Evolutionary conservation across 1,140 invertebrate species (phyloP).

Genomic region (Calephelis nemesis): DNA sequence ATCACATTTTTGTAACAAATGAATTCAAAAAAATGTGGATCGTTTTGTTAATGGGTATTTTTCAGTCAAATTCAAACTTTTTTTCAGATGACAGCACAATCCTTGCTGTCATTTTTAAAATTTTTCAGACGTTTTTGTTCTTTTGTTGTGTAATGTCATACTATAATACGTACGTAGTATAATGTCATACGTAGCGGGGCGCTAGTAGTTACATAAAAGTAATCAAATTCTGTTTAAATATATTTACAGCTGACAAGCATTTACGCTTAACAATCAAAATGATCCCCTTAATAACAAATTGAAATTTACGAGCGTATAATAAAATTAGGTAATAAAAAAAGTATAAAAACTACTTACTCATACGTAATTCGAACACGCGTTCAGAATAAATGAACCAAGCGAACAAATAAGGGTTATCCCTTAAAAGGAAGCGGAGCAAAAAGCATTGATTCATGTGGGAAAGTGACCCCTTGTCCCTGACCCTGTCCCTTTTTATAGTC

Average conservation of each 20-base stretch:
- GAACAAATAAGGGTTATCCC: constrained; percentile 29
- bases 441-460: constrained; percentile 55
- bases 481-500: constrained; percentile 1
- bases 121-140: no score
- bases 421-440: constrained; percentile 40
- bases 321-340: constrained; percentile 11
- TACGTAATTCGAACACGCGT: constrained; percentile 9
- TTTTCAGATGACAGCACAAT: no score
- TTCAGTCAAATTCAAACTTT: no score
- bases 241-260: background rate
- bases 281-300: constrained; percentile 3
- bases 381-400: constrained; percentile 23
- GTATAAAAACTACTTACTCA: constrained; percentile 15
- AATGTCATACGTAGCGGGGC: no score
- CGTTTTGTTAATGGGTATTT: no score
- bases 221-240: no score
- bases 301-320: background rate
- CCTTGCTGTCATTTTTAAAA: no score
- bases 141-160: no score
- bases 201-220: no score
- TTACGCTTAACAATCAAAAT: background rate
- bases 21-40: no score
- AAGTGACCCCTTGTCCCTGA: constrained; percentile 53
- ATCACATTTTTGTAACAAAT: no score
- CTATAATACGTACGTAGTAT: no score